Base-by-base conservation (phyloP, 2,797 vertebrate species). In the Anguilla pacifica region DNA sequence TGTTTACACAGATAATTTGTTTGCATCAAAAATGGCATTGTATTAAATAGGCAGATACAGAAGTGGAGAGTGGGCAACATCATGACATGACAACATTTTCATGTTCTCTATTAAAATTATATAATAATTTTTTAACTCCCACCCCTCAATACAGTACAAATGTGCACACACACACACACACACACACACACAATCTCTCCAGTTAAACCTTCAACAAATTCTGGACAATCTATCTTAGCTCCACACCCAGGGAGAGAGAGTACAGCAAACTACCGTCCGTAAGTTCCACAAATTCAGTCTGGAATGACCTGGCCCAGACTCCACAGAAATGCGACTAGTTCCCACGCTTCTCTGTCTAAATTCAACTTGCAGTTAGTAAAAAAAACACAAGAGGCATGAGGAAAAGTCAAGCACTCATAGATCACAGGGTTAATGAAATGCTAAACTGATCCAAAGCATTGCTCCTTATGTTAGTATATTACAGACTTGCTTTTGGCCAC, bases 161-260 rank as follows among this genome's bases (percentile, higher is more conserved):
- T 85, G 82, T 82, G 70, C 86, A 87, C 88, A 89, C 39, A 19
- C 88, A 72, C 83, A 10, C 53, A 19, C 25, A 22, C 67, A 31
- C 67, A 72, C 28, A 31, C 35, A 57, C 51, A 31, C 17, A 43
- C 19, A 31, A 13, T n/a, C 15, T 6, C 70, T 31, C 31, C 70
- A 70, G 64, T 11, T 6, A 25, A 82, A 22, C 79, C 22, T 43
- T 64, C 77, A 31, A 55, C 0, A 1, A 59, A 77, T 51, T n/a
- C 53, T 82, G 77, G 77, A 25, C 7, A 13, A 11, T 25, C 25
- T 82, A 6, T 49, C 31, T 4, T 51, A 82, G 81, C 57, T 4
- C 46, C 15, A 39, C 3, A 9, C 59, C 25, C 55, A 28, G 86
- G 61, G 77, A 49, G 86, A 87, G 2, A 49, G n/a, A 51, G 55